Evolutionary conservation across 2,113 vertebrate genomes (phyloP), one percentile per base, ranked within the genome.

Genomic region (Apeltes quadracus): DNA sequence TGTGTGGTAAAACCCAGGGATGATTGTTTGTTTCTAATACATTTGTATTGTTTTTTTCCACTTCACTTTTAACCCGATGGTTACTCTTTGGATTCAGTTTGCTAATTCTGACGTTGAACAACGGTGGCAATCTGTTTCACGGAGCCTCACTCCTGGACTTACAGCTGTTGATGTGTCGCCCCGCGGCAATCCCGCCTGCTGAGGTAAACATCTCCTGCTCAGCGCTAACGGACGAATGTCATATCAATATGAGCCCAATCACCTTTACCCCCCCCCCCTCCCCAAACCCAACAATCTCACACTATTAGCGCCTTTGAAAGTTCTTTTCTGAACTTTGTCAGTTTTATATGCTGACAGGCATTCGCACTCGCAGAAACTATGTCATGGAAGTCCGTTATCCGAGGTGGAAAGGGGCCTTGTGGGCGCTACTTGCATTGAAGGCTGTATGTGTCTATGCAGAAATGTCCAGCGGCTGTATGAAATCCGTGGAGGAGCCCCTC

Each of bases 221-320:
- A 48, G 64, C 14, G 87, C 79, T 75, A 91, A 92, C 76, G 89
- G 92, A 93, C 84, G 46, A 69, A 66, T 86, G 92, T 84, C 90
- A 76, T 59, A 84, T 87, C 77, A 89, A 73, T 71, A 59, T 84
- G 87, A 91, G 81, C 39, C 53, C 56, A 77, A 76, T 81, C 84
- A 84, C 77, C 57, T 85, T 86, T 69, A 58, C 56, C 75, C 72
- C 50, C 62, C 29, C 11, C n/a, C n/a, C n/a, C n/a, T n/a, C n/a
- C n/a, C n/a, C n/a, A 23, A 58, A 44, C 43, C 43, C n/a, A 46
- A 50, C 53, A 32, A 32, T 25, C 64, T 76, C 44, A 38, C 72
- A 74, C 58, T 50, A 44, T 61, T 69, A 34, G 10, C 32, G 32
- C 39, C 59, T 79, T 66, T 76, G 62, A 82, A 80, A 29, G 62